Evolutionary conservation across 2,113 vertebrate genomes (phyloP), one percentile per base, ranked within the genome.

Genomic region (Hippoglossus stenolepis): DNA sequence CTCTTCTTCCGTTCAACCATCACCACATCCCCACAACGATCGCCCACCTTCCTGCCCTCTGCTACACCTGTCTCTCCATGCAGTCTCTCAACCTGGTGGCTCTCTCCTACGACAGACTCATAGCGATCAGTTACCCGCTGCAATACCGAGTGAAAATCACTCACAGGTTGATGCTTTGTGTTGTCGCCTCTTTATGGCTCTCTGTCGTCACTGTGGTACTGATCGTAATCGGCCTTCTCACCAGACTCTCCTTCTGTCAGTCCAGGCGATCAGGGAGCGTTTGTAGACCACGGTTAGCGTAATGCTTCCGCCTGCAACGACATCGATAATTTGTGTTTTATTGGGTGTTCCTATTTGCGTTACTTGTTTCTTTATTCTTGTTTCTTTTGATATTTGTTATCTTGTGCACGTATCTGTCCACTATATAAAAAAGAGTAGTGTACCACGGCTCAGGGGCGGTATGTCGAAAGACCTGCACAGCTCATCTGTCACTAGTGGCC

Each of bases 41-140:
- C 94, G 94, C 58, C 49, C 94, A 8, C 77, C 0, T 91, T 91
- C 56, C 45, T 92, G 26, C 94, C 83, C 94, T 95, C 88, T 89
- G 88, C 60, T 93, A 79, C 81, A 71, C 84, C 9, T 91, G 75
- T 5, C 79, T 93, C 43, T 80, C 72, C 0, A 78, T 94, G 89
- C 94, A 94, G 72, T 81, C 93, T 31, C 63, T 94, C 54, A 94
- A 93, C 40, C 85, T 95, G 40, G 85, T 93, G 26, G 82, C 82
- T 0, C 90, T 95, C 12, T 75, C 91, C 4, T 94, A 90, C 62
- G 93, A 95, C 87, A 88, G 93, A 64, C 61, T 94, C 5, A 24
- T 95, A 4, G 94, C 94, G 3, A 94, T 94, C 57, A 86, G 82
- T 56, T 92, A 79, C 72, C 94, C 94, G 4, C 69, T 94, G 58